phyloP scores from a whole-genome alignment of 37 sponge, comb jelly and placozoan species.

The Agelas oroides region DNA sequence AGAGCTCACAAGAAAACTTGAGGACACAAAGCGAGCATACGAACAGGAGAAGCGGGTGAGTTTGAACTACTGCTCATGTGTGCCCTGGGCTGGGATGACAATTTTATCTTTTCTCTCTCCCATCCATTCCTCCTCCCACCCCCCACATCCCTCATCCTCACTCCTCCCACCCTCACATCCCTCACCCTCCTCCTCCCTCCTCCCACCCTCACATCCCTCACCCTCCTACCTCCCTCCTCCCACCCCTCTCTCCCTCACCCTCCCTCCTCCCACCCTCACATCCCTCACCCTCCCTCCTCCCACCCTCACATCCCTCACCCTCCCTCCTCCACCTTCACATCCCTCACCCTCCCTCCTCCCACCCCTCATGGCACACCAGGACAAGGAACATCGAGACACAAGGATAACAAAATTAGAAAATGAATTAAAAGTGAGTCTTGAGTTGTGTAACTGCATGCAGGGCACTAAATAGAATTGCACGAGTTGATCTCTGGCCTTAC shows the following conservation, averaged over 20 bases:
- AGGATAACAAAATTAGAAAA: constrained; percentile 39
- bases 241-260: constrained; percentile 12
- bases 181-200: not conserved
- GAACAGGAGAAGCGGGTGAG: constrained; percentile 77
- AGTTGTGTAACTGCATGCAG: not conserved
- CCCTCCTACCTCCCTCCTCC: not conserved
- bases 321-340: not conserved
- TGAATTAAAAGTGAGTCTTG: constrained; percentile 4
- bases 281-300: too few relatives aligned
- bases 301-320: too few relatives aligned
- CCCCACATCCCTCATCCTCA: not conserved
- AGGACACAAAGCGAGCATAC: constrained; percentile 82
- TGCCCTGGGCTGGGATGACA: too few relatives aligned
- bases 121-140: not conserved
- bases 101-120: not conserved
- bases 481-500: too few relatives aligned
- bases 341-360: not conserved
- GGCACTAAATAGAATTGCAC: too few relatives aligned
- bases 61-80: too few relatives aligned
- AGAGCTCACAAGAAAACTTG: constrained; percentile 60
- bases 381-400: constrained; percentile 33
- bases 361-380: constrained; percentile 5
- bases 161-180: not conserved
- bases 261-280: not conserved
- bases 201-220: not conserved